Conservation (phyloP, 2,888 invertebrate species). For the Apoda limacodes region DNA sequence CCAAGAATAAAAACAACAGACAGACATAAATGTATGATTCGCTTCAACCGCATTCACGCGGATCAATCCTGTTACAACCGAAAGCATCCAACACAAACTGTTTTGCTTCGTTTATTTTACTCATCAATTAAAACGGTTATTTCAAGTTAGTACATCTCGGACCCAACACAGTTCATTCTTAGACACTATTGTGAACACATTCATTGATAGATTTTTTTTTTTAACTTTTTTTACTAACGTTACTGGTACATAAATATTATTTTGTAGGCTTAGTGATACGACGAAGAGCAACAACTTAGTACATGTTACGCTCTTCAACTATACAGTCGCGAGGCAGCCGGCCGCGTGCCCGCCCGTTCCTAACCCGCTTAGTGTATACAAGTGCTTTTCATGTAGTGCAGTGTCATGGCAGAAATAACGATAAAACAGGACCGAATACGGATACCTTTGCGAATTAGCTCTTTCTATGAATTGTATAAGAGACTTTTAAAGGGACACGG, state of each 20-base stretch:
- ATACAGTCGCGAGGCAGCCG: conserved; percentile 51
- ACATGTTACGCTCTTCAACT: conserved; percentile 26
- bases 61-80: conserved; percentile 64
- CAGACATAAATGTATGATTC: no score
- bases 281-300: conserved; percentile 6
- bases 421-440: conserved; percentile 39
- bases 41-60: conserved; percentile 34
- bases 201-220: no score
- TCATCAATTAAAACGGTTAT: no score
- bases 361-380: no score
- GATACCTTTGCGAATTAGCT: conserved; percentile 41
- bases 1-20: no score
- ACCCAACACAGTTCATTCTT: no score
- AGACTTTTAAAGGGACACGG: conserved; percentile 60
- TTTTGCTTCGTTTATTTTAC: no score
- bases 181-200: no score
- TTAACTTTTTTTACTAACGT: no score
- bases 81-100: conserved; percentile 44
- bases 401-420: conserved; percentile 47
- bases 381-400: conserved; percentile 31
- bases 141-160: no score
- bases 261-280: conserved; percentile 4
- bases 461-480: conserved; percentile 58
- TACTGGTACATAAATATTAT: not conserved
- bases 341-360: conserved; percentile 48